Evolutionary conservation across 2,888 invertebrate genomes (phyloP), one percentile per base, ranked within the genome.

Genomic region (Keiferia lycopersicella): DNA sequence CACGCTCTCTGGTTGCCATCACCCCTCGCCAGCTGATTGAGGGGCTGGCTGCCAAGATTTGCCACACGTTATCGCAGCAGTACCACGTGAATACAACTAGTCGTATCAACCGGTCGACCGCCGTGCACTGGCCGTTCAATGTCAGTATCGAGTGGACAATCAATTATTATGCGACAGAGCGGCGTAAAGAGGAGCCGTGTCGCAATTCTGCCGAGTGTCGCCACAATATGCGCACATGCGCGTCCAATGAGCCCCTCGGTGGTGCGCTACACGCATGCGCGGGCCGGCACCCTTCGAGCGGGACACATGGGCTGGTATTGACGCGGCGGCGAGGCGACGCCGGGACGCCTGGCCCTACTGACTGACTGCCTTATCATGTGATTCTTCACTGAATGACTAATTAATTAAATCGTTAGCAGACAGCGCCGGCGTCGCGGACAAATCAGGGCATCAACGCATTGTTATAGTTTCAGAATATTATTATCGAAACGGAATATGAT

Each of bases 121-220:
- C 71, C 79, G 82, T 73, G 79, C 83, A 83, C 81, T 72, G 77
- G 72, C 73, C 80, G 80, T 83, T 86, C 91, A 91, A 91, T 91
- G 90, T 90, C 91, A 89, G 86, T 87, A 90, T 86, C 82, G 88
- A 85, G 82, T 84, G 87, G 84, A 82, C 88, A 84, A 90, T 88
- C 84, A 89, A 88, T 90, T 88, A 90, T 86, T 88, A 90, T 86
- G 88, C 85, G 90, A 89, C 88, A 87, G 70, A 77, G 81, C 75
- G 75, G 77, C 77, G 78, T 76, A 79, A 83, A 84, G 85, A 86
- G 78, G 84, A 84, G 80, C 75, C 81, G 78, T 85, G 86, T 84
- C 83, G 86, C 84, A 80, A 83, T 73, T 80, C 73, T 72, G 77
- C 76, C 53, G 73, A 72, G 71, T 69, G 39, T 61, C 70, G 64